Percentiles rank a stretch among this genome's conserved stretches.
phyloP scores from a whole-genome alignment of 2,888 invertebrate species.

The Seladonia tumulorum region DNA sequence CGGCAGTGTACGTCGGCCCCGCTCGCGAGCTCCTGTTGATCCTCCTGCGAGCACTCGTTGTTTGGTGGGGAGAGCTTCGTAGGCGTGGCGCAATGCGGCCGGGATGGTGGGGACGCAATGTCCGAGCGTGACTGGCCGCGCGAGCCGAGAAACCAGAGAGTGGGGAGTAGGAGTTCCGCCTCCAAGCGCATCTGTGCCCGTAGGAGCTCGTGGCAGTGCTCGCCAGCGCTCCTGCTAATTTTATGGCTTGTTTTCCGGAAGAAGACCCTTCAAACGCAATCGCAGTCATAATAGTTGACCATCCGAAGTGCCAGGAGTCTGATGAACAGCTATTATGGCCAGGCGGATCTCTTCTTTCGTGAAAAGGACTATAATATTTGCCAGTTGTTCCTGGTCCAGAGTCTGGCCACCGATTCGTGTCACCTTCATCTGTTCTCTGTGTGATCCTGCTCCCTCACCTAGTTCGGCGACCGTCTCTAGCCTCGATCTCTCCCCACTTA shows the following conservation, averaged over 20 bases:
- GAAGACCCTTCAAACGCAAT: neutral
- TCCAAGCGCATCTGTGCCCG: neutral
- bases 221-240: neutral
- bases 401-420: neutral
- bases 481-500: constrained; percentile 27
- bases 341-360: neutral
- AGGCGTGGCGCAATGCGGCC: neutral
- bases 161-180: neutral
- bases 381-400: neutral
- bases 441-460: constrained; percentile 2
- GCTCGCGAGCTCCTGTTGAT: constrained; percentile 2
- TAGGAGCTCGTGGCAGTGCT: neutral
- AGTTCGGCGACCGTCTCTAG: constrained; percentile 10
- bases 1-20: constrained; percentile 2
- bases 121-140: neutral
- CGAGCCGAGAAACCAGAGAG: neutral
- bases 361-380: neutral
- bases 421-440: neutral
- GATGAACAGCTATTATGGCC: neutral
- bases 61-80: constrained; percentile 5
- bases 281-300: neutral
- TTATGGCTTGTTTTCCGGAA: neutral
- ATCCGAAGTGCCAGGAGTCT: neutral
- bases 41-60: constrained; percentile 3
- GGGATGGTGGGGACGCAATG: neutral